phyloP scores from a whole-genome alignment of 2,888 invertebrate species.

The Sussaba pulchella region DNA sequence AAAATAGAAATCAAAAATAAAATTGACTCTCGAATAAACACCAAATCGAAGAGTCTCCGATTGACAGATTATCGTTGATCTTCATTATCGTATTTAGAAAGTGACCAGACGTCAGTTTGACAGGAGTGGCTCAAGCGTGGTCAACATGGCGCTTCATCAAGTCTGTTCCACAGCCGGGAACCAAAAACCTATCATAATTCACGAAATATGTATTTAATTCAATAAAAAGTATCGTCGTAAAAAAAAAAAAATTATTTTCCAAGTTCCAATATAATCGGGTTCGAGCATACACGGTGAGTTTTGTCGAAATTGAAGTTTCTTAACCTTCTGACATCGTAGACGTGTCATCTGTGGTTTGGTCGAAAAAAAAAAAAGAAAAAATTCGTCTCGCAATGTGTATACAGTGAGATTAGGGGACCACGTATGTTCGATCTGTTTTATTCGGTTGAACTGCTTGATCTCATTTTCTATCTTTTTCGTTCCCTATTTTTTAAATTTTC shows the following conservation, averaged over 20 bases:
- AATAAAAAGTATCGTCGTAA: constrained; percentile 29
- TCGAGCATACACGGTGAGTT: constrained; percentile 48
- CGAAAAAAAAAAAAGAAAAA: background rate
- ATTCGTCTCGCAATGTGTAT: background rate
- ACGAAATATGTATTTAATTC: constrained; percentile 66
- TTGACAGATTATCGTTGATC: background rate
- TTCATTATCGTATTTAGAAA: background rate
- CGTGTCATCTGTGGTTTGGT: constrained; percentile 73
- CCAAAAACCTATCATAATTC: constrained; percentile 49
- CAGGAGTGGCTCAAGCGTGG: constrained; percentile 68
- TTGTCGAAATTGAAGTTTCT: constrained; percentile 32
- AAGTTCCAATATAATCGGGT: background rate
- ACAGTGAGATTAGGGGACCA: background rate
- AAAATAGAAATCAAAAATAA: background rate
- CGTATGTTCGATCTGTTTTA: background rate
- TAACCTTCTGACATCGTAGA: constrained; percentile 69
- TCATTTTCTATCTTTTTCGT: background rate
- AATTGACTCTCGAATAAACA: background rate
- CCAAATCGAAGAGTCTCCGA: too few relatives aligned
- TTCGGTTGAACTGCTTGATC: background rate
- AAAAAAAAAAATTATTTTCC: constrained; percentile 30
- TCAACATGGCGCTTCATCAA: constrained; percentile 76
- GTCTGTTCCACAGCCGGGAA: constrained; percentile 70
- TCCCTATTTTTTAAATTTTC: constrained; percentile 7
- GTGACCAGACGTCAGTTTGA: constrained; percentile 62